These are phyloP conservation scores for Lymantria dispar DNA, from an alignment of 2,888 invertebrate species.

Conservation along the genomic window DNA sequence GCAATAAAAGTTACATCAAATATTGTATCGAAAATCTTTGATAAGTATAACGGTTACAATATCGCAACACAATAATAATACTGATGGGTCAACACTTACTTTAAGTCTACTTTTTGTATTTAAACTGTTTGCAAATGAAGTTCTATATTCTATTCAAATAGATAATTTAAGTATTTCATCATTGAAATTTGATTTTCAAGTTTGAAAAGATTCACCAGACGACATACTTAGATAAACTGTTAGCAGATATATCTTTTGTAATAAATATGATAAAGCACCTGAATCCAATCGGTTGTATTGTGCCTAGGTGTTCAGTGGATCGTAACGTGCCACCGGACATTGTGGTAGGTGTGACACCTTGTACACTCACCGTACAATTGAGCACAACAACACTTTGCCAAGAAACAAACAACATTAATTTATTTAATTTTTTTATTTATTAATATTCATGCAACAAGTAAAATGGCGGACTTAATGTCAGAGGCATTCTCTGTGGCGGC, in stretches of 20 bases:
- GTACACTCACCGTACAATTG: slow-evolving; percentile 39
- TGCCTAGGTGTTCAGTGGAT: slow-evolving; percentile 51
- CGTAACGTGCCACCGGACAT: slow-evolving; percentile 64
- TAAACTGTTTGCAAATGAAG: slow-evolving; percentile 14
- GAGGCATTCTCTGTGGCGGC: no score
- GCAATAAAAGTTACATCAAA: no score
- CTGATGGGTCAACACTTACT: background rate
- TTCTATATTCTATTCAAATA: slow-evolving; percentile 14
- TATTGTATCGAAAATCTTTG: no score
- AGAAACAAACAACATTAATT: slow-evolving; percentile 28
- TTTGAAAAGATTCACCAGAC: background rate
- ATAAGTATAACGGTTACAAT: background rate
- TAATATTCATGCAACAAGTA: no score
- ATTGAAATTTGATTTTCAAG: slow-evolving; percentile 10
- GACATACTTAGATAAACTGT: background rate
- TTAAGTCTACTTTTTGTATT: slow-evolving; percentile 7
- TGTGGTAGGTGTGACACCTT: slow-evolving; percentile 55
- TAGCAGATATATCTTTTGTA: slow-evolving; percentile 18
- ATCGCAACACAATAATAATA: background rate
- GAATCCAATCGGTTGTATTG: slow-evolving; percentile 44
- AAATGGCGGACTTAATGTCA: no score
- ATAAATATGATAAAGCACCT: slow-evolving; percentile 38
- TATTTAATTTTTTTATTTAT: no score
- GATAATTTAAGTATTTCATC: slow-evolving; percentile 15
- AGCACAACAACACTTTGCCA: slow-evolving; percentile 31